These are phyloP conservation scores for Agrotis clavis DNA, from an alignment of 2,888 invertebrate genomes.

Conservation along the genomic window DNA sequence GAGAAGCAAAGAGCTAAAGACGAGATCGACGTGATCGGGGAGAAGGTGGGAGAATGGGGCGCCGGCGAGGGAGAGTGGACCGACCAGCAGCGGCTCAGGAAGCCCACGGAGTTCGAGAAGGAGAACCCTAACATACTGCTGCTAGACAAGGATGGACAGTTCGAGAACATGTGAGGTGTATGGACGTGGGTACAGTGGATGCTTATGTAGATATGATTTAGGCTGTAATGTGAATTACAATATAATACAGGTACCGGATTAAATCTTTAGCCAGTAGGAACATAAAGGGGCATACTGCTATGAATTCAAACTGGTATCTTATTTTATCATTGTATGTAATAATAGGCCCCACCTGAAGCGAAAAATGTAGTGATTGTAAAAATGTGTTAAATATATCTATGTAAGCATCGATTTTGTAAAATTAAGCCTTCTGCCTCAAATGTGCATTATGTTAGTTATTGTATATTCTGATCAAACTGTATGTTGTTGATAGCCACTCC, in stretches of 20 bases:
- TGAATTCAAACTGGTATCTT: neutral
- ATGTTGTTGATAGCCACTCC: slow-evolving; percentile 36
- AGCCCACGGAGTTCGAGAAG: slow-evolving; percentile 94
- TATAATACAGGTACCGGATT: no score
- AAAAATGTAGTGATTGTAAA: slow-evolving; percentile 1
- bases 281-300: neutral
- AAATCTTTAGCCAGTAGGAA: no score
- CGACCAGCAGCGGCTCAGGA: slow-evolving; percentile 93
- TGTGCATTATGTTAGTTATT: slow-evolving; percentile 45
- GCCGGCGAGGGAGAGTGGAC: slow-evolving; percentile 94
- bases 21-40: slow-evolving; percentile 94
- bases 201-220: slow-evolving; percentile 39
- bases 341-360: slow-evolving; percentile 21
- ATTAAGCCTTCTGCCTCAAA: slow-evolving; percentile 32
- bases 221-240: neutral
- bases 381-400: slow-evolving; percentile 23
- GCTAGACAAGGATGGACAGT: slow-evolving; percentile 94
- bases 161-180: slow-evolving; percentile 93
- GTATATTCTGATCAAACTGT: slow-evolving; percentile 42
- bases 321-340: neutral
- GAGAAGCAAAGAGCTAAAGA: slow-evolving; percentile 93
- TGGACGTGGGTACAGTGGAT: slow-evolving; percentile 24
- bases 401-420: slow-evolving; percentile 49
- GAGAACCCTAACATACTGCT: slow-evolving; percentile 95
- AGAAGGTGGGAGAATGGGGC: slow-evolving; percentile 94